Base-by-base conservation (phyloP, 2,797 vertebrate genomes). In the Fistularia commersonii region DNA sequence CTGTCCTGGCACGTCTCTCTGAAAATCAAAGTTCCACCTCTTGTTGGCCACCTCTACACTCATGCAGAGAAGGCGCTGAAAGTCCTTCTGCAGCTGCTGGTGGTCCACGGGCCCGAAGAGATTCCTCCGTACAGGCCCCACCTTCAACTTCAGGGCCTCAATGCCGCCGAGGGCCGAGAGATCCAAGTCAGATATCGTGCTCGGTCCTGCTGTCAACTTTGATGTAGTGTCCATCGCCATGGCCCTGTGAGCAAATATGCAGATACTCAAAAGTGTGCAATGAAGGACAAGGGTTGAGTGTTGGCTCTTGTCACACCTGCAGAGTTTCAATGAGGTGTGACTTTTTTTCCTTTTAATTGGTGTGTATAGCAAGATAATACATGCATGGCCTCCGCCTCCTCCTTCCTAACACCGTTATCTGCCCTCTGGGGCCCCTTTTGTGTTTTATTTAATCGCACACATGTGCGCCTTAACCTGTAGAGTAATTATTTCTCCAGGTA, bases 21-120 rank as follows among this genome's bases (percentile, higher is more conserved):
- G 77, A 62, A 94, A 94, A 74, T 92, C 84, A 0, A 91, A 94
- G 82, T 88, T 91, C 90, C 90, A 91, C 47, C 90, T 88, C 43
- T 87, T 80, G 51, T 81, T 90, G 54, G 90, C 89, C 15, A 46
- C 57, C 58, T 92, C 83, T 34, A 87, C 0, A 0, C 54, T 81
- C 65, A 70, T 76, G 48, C 10, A n/a, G 3, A 93, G 66, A 39
- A 91, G 64, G 31, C 54, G 74, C 69, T 92, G 77, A 63, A 93
- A 92, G 74, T 93, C 90, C 72, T 81, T 69, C 55, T 71, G 74
- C 45, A 93, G 83, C 81, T 91, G 87, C 74, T 88, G 64, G 12
- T 91, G 90, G 74, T 93, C 91, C 9, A 90, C 76, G 0, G 91
- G 85, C 13, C 91, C 93, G 0, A 93, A 93, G 37, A 93, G 89